Conservation (phyloP, 2,113 vertebrate species). For the Thermophis baileyi region DNA sequence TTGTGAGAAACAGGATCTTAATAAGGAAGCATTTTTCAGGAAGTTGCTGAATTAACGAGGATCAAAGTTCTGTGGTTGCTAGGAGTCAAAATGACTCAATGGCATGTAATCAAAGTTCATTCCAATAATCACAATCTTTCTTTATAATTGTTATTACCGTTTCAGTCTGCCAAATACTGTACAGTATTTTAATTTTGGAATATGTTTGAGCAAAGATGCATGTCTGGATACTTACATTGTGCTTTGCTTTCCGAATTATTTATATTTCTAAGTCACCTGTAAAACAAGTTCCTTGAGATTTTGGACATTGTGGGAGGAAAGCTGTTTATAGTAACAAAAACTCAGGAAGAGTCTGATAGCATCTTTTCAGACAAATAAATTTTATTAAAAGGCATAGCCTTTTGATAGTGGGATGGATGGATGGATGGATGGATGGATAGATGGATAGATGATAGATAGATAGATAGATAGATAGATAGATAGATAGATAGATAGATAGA, state of each 20-base stretch:
- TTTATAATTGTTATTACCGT: not conserved
- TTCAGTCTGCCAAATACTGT: not conserved
- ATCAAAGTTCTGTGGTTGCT: not conserved
- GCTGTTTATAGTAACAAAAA: not conserved
- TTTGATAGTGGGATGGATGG: too few species aligned
- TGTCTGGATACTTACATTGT: not conserved
- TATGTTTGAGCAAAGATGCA: not conserved
- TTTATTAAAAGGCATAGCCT: not conserved
- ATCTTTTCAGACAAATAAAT: not conserved
- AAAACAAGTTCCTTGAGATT: not conserved
- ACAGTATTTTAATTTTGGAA: not conserved
- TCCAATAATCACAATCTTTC: not conserved
- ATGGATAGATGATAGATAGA: too few species aligned
- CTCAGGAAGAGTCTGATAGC: not conserved
- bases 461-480: too few species aligned
- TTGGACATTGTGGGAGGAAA: not conserved
- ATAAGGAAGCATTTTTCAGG: not conserved
- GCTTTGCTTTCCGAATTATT: not conserved
- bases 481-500: too few species aligned
- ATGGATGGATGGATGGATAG: too few species aligned
- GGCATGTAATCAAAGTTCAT: not conserved
- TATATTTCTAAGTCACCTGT: not conserved
- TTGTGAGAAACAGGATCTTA: not conserved
- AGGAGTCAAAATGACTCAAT: not conserved
- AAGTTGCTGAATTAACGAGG: not conserved